Percentiles rank a stretch among this genome's conserved stretches.
Evolutionary conservation across 2,113 vertebrate species (phyloP).

Genomic region (Bufo gargarizans): DNA sequence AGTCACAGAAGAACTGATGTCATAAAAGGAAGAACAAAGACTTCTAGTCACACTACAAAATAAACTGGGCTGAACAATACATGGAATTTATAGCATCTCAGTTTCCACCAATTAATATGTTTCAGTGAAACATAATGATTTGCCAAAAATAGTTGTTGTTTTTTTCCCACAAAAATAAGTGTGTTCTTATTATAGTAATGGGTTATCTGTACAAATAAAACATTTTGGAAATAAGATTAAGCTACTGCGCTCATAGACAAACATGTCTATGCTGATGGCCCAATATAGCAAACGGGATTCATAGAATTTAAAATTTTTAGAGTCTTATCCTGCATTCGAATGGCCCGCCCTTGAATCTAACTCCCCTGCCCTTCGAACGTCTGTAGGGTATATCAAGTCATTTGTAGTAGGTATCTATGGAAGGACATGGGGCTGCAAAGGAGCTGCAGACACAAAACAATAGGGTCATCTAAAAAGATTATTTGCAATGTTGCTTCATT

Average conservation of each 20-base stretch:
- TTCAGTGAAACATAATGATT: neutral
- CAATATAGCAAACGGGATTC: neutral
- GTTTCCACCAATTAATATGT: constrained; percentile 1
- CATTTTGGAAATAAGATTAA: neutral
- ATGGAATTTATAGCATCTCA: constrained; percentile 33
- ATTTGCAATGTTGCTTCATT: no score
- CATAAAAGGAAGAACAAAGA: constrained; percentile 47
- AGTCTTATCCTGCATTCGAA: no score
- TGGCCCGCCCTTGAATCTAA: no score
- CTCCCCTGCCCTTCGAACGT: no score
- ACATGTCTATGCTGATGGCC: neutral
- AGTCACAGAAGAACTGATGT: constrained; percentile 30
- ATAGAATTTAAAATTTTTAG: no score
- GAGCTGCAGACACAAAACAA: no score
- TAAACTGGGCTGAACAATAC: constrained; percentile 26
- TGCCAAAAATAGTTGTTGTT: neutral
- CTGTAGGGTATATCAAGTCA: no score
- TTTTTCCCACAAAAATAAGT: neutral
- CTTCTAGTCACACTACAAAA: neutral
- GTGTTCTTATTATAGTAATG: neutral
- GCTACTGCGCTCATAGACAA: neutral
- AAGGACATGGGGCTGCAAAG: no score
- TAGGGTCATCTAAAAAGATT: no score
- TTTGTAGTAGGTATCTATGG: no score
- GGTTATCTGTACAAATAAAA: neutral